phyloP scores from a whole-genome alignment of 1,140 invertebrate species.

The Caenorhabditis briggsae region DNA sequence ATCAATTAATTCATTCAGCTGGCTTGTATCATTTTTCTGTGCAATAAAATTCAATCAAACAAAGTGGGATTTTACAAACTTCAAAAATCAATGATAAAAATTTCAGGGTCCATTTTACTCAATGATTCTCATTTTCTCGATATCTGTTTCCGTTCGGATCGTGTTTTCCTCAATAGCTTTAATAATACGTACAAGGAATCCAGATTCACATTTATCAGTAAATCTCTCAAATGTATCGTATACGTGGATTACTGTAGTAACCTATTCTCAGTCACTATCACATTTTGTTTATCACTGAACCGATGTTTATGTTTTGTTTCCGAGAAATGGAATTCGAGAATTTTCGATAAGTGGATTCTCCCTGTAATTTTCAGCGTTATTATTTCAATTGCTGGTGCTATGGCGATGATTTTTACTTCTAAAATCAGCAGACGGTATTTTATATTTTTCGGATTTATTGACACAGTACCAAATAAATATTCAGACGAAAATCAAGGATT shows the following conservation, averaged over 20 bases:
- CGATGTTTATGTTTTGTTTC: slow-evolving; percentile 3
- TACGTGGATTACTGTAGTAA: background rate
- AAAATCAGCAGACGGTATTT: background rate
- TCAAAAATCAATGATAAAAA: background rate
- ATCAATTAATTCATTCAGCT: background rate
- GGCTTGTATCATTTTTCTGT: background rate
- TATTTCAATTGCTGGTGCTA: background rate
- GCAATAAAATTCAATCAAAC: too few relatives aligned
- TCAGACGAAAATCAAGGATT: too few relatives aligned
- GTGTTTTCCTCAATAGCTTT: too few relatives aligned
- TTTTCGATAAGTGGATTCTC: background rate
- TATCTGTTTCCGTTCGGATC: too few relatives aligned
- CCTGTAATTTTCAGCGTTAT: background rate
- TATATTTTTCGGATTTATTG: background rate
- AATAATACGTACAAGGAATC: too few relatives aligned
- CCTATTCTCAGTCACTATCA: background rate
- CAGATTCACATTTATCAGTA: too few relatives aligned
- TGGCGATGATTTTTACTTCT: background rate
- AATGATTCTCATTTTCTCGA: background rate
- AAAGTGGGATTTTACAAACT: too few relatives aligned
- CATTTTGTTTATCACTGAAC: background rate
- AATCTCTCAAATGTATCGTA: background rate
- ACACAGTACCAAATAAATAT: background rate
- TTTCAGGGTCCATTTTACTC: background rate
- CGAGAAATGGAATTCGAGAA: background rate